phyloP scores from a whole-genome alignment of 2,797 vertebrate genomes.

The Pseudochaenichthys georgianus region DNA sequence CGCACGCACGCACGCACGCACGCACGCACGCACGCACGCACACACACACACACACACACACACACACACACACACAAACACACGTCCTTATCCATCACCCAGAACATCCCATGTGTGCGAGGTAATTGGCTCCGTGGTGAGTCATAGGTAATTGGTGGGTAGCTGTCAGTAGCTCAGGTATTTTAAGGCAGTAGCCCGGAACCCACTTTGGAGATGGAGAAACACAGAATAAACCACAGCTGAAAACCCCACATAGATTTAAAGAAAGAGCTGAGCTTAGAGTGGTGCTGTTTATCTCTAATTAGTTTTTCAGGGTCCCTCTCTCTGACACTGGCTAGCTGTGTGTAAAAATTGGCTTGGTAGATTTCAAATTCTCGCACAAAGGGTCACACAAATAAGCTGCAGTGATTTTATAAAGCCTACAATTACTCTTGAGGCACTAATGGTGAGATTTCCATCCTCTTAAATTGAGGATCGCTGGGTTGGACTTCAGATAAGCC shows the following conservation, averaged over 20 bases:
- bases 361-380: constrained; percentile 34
- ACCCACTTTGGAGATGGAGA: constrained; percentile 38
- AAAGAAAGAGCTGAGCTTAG: constrained; percentile 20
- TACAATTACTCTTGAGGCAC: constrained; percentile 49
- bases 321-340: constrained; percentile 39
- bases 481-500: constrained; percentile 48
- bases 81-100: constrained; percentile 55
- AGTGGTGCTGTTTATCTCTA: constrained; percentile 46
- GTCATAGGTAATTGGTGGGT: constrained; percentile 74
- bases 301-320: constrained; percentile 60
- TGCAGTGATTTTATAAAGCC: constrained; percentile 57
- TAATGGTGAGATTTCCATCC: constrained; percentile 52
- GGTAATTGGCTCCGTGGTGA: constrained; percentile 76
- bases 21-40: constrained; percentile 25
- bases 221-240: constrained; percentile 28
- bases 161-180: constrained; percentile 73
- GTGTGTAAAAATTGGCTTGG: constrained; percentile 62
- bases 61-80: constrained; percentile 24
- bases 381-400: constrained; percentile 56
- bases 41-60: constrained; percentile 25
- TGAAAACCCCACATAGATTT: constrained; percentile 20
- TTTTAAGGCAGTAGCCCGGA: constrained; percentile 48
- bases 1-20: constrained; percentile 23
- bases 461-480: constrained; percentile 56
- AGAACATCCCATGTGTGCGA: constrained; percentile 56